Percentiles rank a stretch among this genome's conserved stretches.
phyloP scores from a whole-genome alignment of 2,113 vertebrate species.

The Bubo bubo region DNA sequence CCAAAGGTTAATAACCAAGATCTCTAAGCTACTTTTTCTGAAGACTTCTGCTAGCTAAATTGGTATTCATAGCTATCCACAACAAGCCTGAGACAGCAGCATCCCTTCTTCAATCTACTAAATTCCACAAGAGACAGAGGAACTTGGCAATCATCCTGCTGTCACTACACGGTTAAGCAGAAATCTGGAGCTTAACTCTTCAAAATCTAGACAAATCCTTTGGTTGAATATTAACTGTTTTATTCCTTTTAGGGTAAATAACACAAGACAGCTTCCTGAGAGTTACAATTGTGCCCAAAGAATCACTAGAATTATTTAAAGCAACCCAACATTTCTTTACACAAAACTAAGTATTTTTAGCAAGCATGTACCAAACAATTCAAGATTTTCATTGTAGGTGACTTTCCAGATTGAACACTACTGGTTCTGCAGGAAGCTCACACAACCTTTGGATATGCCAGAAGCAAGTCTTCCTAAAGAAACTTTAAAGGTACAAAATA shows the following conservation, averaged over 20 bases:
- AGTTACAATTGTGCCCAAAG: neutral
- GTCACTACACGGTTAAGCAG: neutral
- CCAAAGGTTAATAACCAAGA: neutral
- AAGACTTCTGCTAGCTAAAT: neutral
- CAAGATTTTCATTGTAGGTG: neutral
- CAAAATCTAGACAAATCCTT: neutral
- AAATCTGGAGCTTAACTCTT: neutral
- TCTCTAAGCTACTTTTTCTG: neutral
- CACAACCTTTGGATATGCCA: neutral
- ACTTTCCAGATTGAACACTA: neutral
- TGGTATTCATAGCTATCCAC: neutral
- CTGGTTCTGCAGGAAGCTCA: neutral
- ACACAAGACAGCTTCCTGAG: neutral
- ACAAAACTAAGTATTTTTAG: neutral
- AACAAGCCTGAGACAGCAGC: neutral
- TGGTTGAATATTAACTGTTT: neutral
- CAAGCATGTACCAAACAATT: neutral
- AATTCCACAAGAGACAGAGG: neutral
- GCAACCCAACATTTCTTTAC: neutral
- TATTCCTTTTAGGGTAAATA: neutral
- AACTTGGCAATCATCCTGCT: neutral
- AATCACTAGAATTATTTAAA: neutral
- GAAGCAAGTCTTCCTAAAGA: neutral
- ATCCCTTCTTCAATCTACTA: neutral
- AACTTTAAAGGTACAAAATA: neutral